These are phyloP conservation scores for Actinemys pallida DNA, from an alignment of 2,113 vertebrate species.

Conservation along the genomic window DNA sequence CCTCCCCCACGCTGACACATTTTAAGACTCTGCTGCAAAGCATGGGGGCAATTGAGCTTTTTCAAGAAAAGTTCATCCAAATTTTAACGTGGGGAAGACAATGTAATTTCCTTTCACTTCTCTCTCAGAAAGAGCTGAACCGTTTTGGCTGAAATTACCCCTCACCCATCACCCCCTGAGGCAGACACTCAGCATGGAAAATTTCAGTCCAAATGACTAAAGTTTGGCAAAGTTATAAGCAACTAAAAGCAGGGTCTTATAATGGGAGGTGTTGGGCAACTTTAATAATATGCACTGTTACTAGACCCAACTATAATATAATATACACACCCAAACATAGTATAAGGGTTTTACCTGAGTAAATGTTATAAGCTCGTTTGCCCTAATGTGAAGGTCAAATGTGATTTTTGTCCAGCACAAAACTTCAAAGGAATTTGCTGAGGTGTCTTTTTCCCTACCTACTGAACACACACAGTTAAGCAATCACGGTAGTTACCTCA, in stretches of 20 bases:
- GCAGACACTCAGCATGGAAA: neutral
- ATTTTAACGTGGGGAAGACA: neutral
- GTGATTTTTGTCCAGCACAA: constrained; percentile 19
- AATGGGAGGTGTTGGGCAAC: neutral
- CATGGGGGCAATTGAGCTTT: neutral
- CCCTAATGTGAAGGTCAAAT: neutral
- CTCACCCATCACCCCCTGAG: neutral
- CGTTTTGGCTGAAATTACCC: neutral
- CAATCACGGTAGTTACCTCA: neutral
- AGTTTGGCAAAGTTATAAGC: neutral
- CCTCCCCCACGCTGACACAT: neutral
- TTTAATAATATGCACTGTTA: neutral
- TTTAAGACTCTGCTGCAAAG: neutral
- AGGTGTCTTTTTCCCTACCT: neutral
- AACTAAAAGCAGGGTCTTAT: neutral
- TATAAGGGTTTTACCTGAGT: neutral
- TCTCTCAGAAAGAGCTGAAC: neutral
- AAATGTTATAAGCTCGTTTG: neutral
- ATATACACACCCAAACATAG: neutral
- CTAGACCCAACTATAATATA: neutral
- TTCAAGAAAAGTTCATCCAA: neutral
- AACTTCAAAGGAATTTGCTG: neutral
- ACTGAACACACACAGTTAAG: neutral
- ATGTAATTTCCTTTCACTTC: neutral
- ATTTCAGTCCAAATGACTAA: neutral